Conservation (phyloP, 2,888 invertebrate genomes). For the Eremobia ochroleuca region DNA sequence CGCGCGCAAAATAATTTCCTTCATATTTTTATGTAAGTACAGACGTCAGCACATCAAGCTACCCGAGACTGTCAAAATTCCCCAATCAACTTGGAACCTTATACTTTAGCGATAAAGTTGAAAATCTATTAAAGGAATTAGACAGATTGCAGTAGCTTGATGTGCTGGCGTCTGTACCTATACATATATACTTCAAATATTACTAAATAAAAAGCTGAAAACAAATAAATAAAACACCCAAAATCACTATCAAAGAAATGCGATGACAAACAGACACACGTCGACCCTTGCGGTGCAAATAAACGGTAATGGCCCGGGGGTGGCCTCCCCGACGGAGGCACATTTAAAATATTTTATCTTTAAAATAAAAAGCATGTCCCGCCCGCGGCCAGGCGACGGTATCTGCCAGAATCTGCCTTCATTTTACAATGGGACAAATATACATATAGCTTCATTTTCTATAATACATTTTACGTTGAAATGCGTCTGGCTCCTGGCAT, state of each 20-base stretch:
- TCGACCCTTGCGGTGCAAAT: conserved; percentile 50
- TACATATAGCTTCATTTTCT: conserved; percentile 15
- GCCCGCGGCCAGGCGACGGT: conserved; percentile 66
- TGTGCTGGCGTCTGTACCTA: too few relatives aligned
- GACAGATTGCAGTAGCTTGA: too few relatives aligned
- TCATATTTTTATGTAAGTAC: not conserved
- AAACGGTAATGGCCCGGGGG: conserved; percentile 54
- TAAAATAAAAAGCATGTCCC: conserved; percentile 75
- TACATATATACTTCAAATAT: not conserved
- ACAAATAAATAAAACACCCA: conserved; percentile 19
- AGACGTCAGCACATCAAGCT: too few relatives aligned
- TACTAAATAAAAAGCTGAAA: not conserved
- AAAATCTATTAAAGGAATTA: too few relatives aligned
- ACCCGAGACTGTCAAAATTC: too few relatives aligned
- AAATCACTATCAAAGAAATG: conserved; percentile 43
- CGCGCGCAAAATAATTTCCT: too few relatives aligned
- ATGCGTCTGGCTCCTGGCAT: conserved; percentile 32
- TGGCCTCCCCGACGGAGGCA: conserved; percentile 67
- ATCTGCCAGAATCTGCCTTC: conserved; percentile 36
- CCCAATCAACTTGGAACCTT: too few relatives aligned
- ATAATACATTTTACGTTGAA: conserved; percentile 36
- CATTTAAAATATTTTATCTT: conserved; percentile 78
- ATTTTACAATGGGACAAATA: conserved; percentile 37
- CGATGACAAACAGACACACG: conserved; percentile 47
- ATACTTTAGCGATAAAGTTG: too few relatives aligned